Base-by-base conservation (phyloP, 1,140 invertebrate species). In the Onthophagus taurus region DNA sequence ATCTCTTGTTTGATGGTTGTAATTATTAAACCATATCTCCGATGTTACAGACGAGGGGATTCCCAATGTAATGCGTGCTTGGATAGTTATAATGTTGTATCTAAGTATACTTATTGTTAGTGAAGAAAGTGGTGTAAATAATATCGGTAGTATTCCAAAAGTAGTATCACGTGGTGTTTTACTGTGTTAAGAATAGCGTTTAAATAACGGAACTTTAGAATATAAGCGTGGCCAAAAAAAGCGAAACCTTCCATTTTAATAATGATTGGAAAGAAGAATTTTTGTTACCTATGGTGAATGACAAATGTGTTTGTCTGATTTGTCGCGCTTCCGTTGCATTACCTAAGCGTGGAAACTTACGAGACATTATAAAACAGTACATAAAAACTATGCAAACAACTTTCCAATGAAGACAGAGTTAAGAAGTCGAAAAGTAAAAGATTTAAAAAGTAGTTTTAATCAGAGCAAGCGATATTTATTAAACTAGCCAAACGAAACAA, bases 351-450 rank as follows among this genome's bases (percentile, higher is more conserved):
- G 29, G 7, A 13, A 30, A 30, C 29, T 12, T 30, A 30, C 11
- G 8, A 30, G 29, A 8, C 29, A 30, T 30, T 13, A 30, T 30
- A 30, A 30, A 30, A 31, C 16, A 6, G 12, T 31, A 14, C 30
- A 2, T 14, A 31, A 31, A 14, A 31, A 31, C 16, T 31, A 31
- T n/a, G n/a, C n/a, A n/a, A n/a, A 30, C 29, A 2, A 30, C 14
- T 30, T 8, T 13, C 29, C 29, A 30, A 11, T 13, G 18, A 35
- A 35, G 33, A 35, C 3, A 14, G 33, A 35, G 17, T 35, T 35
- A 35, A 35, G 33, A 35, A 35, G 20, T 20, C 42, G 31, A 41
- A 66, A 55, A 57, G 66, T 64, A 45, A 54, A 52, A 38, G 51
- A 63, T 52, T 44, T 21, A 30, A 39, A 16, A 46, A 31, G 0